phyloP scores from a whole-genome alignment of 1,140 invertebrate genomes.

The Ericerus pela region DNA sequence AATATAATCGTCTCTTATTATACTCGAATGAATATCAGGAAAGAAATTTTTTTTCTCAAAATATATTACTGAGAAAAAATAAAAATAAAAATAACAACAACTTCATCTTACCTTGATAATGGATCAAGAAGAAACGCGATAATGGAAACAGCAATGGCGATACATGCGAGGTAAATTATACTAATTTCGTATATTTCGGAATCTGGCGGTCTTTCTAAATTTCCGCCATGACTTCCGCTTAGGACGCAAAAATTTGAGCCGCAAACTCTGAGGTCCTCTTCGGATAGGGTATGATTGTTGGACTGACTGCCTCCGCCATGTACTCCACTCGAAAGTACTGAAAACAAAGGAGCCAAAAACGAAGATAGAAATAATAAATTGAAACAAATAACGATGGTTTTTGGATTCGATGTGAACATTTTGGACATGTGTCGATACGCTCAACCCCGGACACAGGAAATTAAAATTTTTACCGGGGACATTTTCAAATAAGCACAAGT shows the following conservation, averaged over 20 bases:
- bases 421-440: too few species aligned
- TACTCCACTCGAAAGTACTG: conserved; percentile 61
- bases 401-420: too few species aligned
- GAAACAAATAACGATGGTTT: too few species aligned
- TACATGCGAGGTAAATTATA: conserved; percentile 74
- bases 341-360: too few species aligned
- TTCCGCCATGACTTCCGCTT: conserved; percentile 45
- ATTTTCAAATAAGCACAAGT: too few species aligned
- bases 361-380: too few species aligned
- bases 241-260: conserved; percentile 70
- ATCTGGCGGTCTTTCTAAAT: conserved; percentile 58
- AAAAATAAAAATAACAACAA: not conserved
- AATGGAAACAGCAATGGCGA: conserved; percentile 66
- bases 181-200: conserved; percentile 73
- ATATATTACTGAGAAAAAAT: too few species aligned
- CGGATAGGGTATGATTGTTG: conserved; percentile 31
- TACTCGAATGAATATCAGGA: too few species aligned
- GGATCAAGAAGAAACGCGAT: conserved; percentile 79
- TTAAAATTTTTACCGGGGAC: too few species aligned
- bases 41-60: too few species aligned
- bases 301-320: conserved; percentile 41
- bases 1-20: too few species aligned
- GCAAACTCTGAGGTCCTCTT: conserved; percentile 45
- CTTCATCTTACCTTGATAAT: conserved; percentile 52
- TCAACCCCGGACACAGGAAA: too few species aligned